Base-by-base conservation (phyloP, 2,797 vertebrate genomes). In the Rhinatrema bivittatum region DNA sequence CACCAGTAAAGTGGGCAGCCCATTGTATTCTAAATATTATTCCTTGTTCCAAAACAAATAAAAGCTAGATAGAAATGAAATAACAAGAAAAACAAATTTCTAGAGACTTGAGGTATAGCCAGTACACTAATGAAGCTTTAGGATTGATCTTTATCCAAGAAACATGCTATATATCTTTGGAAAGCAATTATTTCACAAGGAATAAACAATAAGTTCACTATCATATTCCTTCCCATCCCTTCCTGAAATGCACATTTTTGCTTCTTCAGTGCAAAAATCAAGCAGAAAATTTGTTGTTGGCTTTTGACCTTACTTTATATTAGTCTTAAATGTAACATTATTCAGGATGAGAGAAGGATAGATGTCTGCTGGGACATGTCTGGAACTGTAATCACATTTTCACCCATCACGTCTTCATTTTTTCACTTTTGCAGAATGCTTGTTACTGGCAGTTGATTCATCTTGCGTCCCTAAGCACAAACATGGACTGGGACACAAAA, bases 361-460 rank as follows among this genome's bases (percentile, higher is more conserved):
- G 35, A 33, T 35, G 48, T 53, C 36, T 67, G 51, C 43, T 40
- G 32, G 28, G 33, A 24, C 16, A 0, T 5, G n/a, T 56, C 55
- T 62, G 22, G 32, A 62, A 34, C 24, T 46, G 26, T 62, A 72
- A 66, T 62, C 51, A 38, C 29, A 40, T 65, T 62, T 69, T 58
- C 42, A 29, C 29, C 60, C 46, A 50, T 42, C 39, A 42, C 0
- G 16, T 48, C 42, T 60, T 67, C 48, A 44, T 60, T 58, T 42
- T 56, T 36, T 50, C 50, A 32, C 32, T 60, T 54, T 46, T 42
- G 19, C 36, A 42, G 38, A 7, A 8, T 46, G 39, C 31, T 46
- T 39, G 45, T 63, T 44, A 18, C 32, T 58, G 62, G 56, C 66
- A 56, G 50, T 54, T 52, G 56, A 58, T 63, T 65, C 45, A 70